A percentile compares a stretch with the other conserved stretches of the same genome.
These are phyloP conservation scores for Cinclus cinclus DNA, from an alignment of 2,113 vertebrate genomes.

Conservation along the genomic window DNA sequence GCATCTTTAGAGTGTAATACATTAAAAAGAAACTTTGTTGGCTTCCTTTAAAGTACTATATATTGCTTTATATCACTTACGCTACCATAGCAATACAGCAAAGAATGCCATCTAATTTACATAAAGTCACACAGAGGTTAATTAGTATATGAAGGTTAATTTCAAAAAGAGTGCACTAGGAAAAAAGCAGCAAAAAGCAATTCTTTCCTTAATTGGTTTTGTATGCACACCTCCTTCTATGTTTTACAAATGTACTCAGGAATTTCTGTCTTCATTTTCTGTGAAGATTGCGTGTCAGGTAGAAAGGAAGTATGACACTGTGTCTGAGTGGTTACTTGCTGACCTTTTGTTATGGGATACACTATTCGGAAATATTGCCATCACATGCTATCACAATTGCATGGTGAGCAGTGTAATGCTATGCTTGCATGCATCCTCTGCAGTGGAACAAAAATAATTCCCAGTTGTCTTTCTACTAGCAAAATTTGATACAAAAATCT, in stretches of 20 bases:
- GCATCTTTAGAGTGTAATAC: not conserved
- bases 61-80: slow-evolving; percentile 16
- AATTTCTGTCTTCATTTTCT: slow-evolving; percentile 38
- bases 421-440: not conserved
- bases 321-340: not conserved
- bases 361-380: not conserved
- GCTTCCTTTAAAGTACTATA: slow-evolving; percentile 25
- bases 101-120: slow-evolving; percentile 56
- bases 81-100: slow-evolving; percentile 6
- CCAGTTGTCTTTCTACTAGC: not conserved
- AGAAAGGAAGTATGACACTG: slow-evolving; percentile 5
- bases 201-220: slow-evolving; percentile 56
- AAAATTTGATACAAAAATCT: not conserved
- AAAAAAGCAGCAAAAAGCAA: slow-evolving; percentile 61
- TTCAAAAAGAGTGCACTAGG: slow-evolving; percentile 46
- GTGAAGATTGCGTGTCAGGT: slow-evolving; percentile 1
- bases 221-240: slow-evolving; percentile 16
- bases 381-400: not conserved
- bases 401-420: not conserved
- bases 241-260: slow-evolving; percentile 17
- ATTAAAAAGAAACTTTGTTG: slow-evolving; percentile 8
- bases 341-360: not conserved
- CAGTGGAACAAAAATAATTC: not conserved
- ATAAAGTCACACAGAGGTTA: slow-evolving; percentile 65
- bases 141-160: slow-evolving; percentile 65